Percentiles rank a stretch among this genome's conserved stretches.
Conservation (phyloP, 2,113 vertebrate genomes). For the Pleuronectes platessa region DNA sequence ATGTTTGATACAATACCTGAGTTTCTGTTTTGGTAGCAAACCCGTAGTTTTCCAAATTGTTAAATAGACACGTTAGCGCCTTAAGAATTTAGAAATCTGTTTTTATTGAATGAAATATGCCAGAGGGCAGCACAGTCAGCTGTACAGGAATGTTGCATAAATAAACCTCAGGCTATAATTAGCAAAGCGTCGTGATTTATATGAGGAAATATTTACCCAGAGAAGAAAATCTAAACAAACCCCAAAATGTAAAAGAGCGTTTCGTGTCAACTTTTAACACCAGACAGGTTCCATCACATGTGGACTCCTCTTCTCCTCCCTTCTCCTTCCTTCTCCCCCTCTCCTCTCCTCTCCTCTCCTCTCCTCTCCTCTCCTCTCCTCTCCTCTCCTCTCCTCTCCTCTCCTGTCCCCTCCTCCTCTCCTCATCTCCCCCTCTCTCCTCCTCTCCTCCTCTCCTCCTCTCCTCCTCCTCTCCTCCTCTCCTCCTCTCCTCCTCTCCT, state of each 20-base stretch:
- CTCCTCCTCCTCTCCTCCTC: too few relatives aligned
- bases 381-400: background rate
- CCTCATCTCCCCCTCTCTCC: too few relatives aligned
- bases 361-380: too few relatives aligned
- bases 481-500: too few relatives aligned
- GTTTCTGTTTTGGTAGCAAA: too few relatives aligned
- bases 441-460: too few relatives aligned
- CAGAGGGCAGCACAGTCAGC: background rate
- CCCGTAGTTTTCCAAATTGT: background rate
- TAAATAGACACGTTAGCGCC: background rate
- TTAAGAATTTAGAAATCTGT: background rate
- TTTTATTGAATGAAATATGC: background rate
- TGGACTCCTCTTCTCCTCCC: background rate
- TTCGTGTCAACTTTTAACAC: background rate
- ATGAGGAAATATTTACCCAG: background rate
- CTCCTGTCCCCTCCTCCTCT: constrained; percentile 2
- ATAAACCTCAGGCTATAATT: background rate
- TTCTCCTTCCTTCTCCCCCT: too few relatives aligned
- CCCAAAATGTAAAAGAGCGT: background rate
- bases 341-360: too few relatives aligned
- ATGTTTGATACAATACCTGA: background rate
- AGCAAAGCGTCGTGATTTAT: background rate
- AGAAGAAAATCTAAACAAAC: background rate
- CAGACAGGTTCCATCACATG: background rate
- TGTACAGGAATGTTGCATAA: background rate